Evolutionary conservation across 2,888 invertebrate genomes (phyloP), one percentile per base, ranked within the genome.

Genomic region (Masnerella sp.): DNA sequence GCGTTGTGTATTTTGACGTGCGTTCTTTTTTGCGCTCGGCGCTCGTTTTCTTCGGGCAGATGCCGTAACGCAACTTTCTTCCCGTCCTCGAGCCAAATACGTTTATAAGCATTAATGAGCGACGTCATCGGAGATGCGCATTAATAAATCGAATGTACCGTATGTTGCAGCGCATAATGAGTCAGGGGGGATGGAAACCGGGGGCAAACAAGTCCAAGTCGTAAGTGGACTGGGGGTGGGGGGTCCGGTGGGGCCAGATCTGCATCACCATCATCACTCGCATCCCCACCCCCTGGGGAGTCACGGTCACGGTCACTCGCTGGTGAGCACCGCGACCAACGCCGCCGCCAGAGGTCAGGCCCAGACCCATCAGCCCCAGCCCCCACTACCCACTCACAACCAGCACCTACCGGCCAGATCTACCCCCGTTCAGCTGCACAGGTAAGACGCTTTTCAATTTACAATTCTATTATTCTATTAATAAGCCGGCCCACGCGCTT

Each of bases 141-240:
- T 64, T 71, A 71, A 71, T 71, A 64, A 62, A 56, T 62, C 22
- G 38, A 49, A 70, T 70, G 62, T 70, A 70, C 62, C 70, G 58
- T 58, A 76, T 79, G 79, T 85, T 85, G 69, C 84, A 86, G 85
- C 81, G 81, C 83, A 86, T 82, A 83, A 86, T 86, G 85, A 83
- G 83, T 83, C 83, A 84, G 81, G 82, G 84, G 85, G 83, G 84
- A 85, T 85, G 85, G 86, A 85, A 85, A 85, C 85, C 81, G 86
- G 85, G 84, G 84, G 85, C 82, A 85, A 86, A 81, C 84, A 83
- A 85, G 85, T 85, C 85, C 85, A 85, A 81, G 85, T 86, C 79
- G 85, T 85, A 81, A 84, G 85, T 81, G 85, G 85, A 81, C 82
- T 85, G 82, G 85, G 85, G 82, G 85, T 85, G 81, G 85, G 85